Base-by-base conservation (phyloP, 2,113 vertebrate species). In the Ptilorrhoa leucosticta region DNA sequence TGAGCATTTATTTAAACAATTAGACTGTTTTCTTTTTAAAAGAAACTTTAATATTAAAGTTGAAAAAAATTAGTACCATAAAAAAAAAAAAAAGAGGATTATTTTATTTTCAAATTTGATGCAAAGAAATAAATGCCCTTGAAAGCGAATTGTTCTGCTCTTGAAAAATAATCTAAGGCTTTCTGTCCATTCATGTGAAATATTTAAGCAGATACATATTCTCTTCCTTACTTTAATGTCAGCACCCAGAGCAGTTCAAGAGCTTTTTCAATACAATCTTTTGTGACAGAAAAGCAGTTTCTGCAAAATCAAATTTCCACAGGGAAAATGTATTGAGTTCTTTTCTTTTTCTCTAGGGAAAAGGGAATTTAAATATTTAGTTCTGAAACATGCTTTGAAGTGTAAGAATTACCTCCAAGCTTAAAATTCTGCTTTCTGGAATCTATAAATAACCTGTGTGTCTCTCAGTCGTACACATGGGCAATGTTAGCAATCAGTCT, bases 261-360 rank as follows among this genome's bases (percentile, higher is more conserved):
- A 70, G 56, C 51, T 76, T 91, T 93, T 86, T 45, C 73, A 75
- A 39, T 50, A 61, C 65, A 88, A 93, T 93, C 4, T 83, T 96
- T 94, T 94, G 35, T 95, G 93, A 94, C 88, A 95, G 90, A 93
- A 92, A 89, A 93, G 76, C 65, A 87, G 72, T 89, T 96, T 92
- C 94, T 95, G 90, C 76, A 95, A 92, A 96, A 95, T 84, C 64
- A 90, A 90, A 92, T 90, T 94, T 94, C 94, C 92, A 88, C 50
- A 71, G 90, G 93, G 85, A 92, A 92, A 95, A 75, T 93, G 61
- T 85, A 91, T 84, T 18, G 7, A 85, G 33, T 75, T 83, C 87
- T 95, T 88, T 89, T 58, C n/a, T 58, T 83, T 94, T 88, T 80
- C 93, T 83, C 56, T 30, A 48, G 90, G 88, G 83, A 94, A 90